These are phyloP conservation scores for Cochlearius cochlearius DNA, from an alignment of 2,113 vertebrate genomes.

Conservation along the genomic window DNA sequence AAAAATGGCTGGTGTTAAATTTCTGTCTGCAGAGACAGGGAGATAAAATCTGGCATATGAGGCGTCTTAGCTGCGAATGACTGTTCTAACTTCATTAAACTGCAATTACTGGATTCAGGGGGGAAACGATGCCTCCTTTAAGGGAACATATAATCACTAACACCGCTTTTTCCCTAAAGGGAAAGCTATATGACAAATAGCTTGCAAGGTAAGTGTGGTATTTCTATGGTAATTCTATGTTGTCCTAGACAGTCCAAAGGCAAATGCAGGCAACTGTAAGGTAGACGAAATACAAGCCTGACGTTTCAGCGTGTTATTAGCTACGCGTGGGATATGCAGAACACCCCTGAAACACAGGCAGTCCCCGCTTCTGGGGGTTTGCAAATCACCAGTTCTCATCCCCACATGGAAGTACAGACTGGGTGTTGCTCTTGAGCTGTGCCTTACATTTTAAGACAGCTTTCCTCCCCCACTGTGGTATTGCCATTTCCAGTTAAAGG, in stretches of 20 bases:
- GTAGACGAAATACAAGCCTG: not conserved
- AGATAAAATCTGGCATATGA: constrained; percentile 12
- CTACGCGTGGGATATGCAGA: not conserved
- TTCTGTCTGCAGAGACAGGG: not conserved
- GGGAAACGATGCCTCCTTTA: not conserved
- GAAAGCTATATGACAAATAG: not conserved
- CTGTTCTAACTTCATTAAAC: constrained; percentile 27
- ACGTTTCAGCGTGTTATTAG: not conserved
- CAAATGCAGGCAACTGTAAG: not conserved
- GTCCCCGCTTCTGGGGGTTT: not conserved
- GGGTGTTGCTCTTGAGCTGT: not conserved
- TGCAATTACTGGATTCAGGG: not conserved
- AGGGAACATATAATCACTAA: constrained; percentile 10
- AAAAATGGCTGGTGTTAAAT: not conserved
- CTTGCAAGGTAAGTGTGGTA: not conserved
- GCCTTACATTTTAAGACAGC: not conserved
- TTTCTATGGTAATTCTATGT: constrained; percentile 25
- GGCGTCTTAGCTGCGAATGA: not conserved
- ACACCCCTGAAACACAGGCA: not conserved
- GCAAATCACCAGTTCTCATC: not conserved
- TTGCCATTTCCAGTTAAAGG: not conserved
- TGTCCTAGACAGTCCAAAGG: not conserved
- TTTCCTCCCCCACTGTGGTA: not conserved
- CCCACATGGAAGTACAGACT: not conserved
- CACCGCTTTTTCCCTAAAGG: not conserved